Percentiles rank a stretch among this genome's conserved stretches.
These are phyloP conservation scores for Semotilus atromaculatus DNA, from an alignment of 2,797 vertebrate genomes.

Conservation along the genomic window DNA sequence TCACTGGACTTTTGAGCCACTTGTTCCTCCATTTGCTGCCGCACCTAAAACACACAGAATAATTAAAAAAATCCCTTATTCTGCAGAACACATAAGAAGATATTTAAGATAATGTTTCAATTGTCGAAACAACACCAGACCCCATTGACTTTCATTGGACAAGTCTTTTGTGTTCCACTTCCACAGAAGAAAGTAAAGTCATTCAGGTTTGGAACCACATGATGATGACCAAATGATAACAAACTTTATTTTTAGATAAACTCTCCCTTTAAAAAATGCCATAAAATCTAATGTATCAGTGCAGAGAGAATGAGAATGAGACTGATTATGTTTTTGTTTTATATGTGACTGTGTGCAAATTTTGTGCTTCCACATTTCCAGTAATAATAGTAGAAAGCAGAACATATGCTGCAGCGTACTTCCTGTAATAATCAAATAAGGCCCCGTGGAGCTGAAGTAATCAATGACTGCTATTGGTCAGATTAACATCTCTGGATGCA, in stretches of 20 bases:
- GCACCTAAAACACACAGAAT: constrained; percentile 77
- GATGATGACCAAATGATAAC: not conserved
- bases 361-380: constrained; percentile 42
- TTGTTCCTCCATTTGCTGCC: constrained; percentile 94
- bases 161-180: not conserved
- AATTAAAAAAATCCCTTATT: not conserved
- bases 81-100: not conserved
- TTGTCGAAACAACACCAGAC: not conserved
- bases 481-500: not conserved
- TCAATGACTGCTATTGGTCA: not conserved
- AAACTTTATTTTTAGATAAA: not conserved
- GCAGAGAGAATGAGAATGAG: too few relatives aligned
- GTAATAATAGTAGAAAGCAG: constrained; percentile 54
- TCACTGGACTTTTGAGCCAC: constrained; percentile 95
- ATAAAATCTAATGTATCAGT: not conserved
- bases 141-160: not conserved
- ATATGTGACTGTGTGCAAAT: not conserved
- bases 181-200: not conserved
- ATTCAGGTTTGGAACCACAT: not conserved
- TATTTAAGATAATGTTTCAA: not conserved
- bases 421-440: constrained; percentile 54
- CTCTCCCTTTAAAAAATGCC: not conserved
- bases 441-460: constrained; percentile 27
- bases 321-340: too few relatives aligned
- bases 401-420: constrained; percentile 49